Conservation (phyloP, 2,113 vertebrate genomes). For the human region GRCh38 chr4:88013501-88014000, state of each 20-base stretch:
- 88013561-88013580: too few species aligned
- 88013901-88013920: neutral
- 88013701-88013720: too few species aligned
- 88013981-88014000: neutral
- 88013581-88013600: too few species aligned
- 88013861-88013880: neutral
- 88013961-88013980: neutral
- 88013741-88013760: neutral
- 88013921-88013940: neutral
- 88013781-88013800: neutral
- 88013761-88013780: neutral
- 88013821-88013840: neutral
- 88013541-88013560: neutral
- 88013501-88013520: too few species aligned
- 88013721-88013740: neutral
- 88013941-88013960: neutral
- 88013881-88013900: neutral
- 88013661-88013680: too few species aligned
- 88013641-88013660: too few species aligned
- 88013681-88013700: too few species aligned
- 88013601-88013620: too few species aligned
- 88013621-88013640: too few species aligned
- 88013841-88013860: neutral
- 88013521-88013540: too few species aligned
- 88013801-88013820: neutral